phyloP scores from a whole-genome alignment of 2,888 invertebrate genomes.

The Chloroclystis v-ata region DNA sequence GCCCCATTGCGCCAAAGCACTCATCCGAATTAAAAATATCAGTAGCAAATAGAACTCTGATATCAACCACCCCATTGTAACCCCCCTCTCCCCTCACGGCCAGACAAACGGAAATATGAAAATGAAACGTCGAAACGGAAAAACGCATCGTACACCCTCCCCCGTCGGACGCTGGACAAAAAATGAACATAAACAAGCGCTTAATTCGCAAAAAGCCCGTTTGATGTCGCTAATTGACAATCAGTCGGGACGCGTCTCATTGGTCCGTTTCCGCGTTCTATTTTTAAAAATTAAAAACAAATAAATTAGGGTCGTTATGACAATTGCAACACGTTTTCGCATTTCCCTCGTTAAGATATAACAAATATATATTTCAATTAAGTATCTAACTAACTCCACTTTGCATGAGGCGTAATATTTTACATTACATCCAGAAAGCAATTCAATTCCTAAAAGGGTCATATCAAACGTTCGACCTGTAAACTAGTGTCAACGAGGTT shows the following conservation, averaged over 20 bases:
- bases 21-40: slow-evolving; percentile 30
- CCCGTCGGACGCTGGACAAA: slow-evolving; percentile 62
- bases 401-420: no score
- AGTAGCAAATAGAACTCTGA: slow-evolving; percentile 25
- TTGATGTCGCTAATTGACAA: slow-evolving; percentile 79
- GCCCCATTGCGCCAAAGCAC: slow-evolving; percentile 15
- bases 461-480: slow-evolving; percentile 12
- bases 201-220: slow-evolving; percentile 79
- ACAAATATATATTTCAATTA: no score
- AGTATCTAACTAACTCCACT: slow-evolving; percentile 12
- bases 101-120: slow-evolving; percentile 77
- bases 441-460: slow-evolving; percentile 12
- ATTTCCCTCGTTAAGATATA: slow-evolving; percentile 14
- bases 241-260: slow-evolving; percentile 75
- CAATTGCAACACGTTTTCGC: slow-evolving; percentile 23
- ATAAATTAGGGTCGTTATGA: slow-evolving; percentile 61
- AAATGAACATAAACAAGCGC: slow-evolving; percentile 73
- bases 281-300: slow-evolving; percentile 77
- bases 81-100: slow-evolving; percentile 41
- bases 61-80: slow-evolving; percentile 44
- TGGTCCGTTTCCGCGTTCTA: slow-evolving; percentile 68
- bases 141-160: slow-evolving; percentile 68
- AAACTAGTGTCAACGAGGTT: slow-evolving; percentile 21
- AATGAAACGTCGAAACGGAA: slow-evolving; percentile 73
- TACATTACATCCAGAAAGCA: background rate